These are phyloP conservation scores for Schizopygopsis pylzovi DNA, from an alignment of 2,797 vertebrate genomes.

Conservation along the genomic window DNA sequence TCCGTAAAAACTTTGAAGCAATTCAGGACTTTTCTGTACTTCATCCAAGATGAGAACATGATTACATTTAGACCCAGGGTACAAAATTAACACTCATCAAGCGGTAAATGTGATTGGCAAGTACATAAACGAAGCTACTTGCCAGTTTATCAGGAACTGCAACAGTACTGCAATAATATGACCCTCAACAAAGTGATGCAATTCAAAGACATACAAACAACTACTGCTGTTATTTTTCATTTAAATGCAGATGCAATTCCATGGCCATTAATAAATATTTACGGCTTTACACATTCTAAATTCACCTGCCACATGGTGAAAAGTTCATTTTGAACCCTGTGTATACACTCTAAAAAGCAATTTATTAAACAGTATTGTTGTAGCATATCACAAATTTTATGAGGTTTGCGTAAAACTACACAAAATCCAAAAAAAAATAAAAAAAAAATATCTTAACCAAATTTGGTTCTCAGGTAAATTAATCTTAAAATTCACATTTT, in stretches of 20 bases:
- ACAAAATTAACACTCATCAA: slow-evolving; percentile 43
- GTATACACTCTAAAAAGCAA: not conserved
- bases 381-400: not conserved
- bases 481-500: not conserved
- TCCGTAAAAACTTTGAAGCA: not conserved
- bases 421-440: not conserved
- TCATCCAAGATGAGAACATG: not conserved
- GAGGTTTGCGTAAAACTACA: not conserved
- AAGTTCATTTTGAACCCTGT: not conserved
- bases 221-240: not conserved
- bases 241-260: not conserved
- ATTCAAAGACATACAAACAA: slow-evolving; percentile 4
- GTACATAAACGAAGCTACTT: not conserved
- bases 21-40: not conserved
- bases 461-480: not conserved
- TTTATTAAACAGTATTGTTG: slow-evolving; percentile 11
- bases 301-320: not conserved
- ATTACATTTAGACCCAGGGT: slow-evolving; percentile 2
- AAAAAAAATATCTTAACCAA: no score
- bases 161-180: slow-evolving; percentile 8
- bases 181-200: not conserved
- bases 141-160: slow-evolving; percentile 1
- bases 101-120: slow-evolving; percentile 9
- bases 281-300: not conserved
- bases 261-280: not conserved